These are phyloP conservation scores for Mesoligia furuncula DNA, from an alignment of 2,888 invertebrate genomes.

Conservation along the genomic window DNA sequence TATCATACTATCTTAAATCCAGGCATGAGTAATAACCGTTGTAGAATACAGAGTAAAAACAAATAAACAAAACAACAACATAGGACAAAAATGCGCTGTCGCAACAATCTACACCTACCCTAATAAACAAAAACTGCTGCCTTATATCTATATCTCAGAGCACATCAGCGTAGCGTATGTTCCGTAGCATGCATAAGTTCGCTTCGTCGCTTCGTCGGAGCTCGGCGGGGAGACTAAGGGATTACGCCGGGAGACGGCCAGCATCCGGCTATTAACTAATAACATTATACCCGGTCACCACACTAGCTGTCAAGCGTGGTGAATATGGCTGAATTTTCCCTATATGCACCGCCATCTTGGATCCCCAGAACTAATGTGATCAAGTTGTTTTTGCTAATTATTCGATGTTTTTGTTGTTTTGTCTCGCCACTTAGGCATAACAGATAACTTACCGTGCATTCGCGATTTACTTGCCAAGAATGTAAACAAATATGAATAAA, in stretches of 20 bases:
- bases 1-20: not conserved
- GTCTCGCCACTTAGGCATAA: not conserved
- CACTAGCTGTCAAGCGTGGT: slow-evolving; percentile 49
- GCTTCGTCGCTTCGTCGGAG: slow-evolving; percentile 39
- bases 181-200: slow-evolving; percentile 43
- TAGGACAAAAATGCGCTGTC: slow-evolving; percentile 9
- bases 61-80: not conserved
- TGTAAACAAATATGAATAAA: no score
- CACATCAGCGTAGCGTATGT: slow-evolving; percentile 21
- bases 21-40: not conserved
- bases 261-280: slow-evolving; percentile 59
- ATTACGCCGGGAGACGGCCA: slow-evolving; percentile 45
- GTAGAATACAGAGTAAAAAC: not conserved
- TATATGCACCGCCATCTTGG: slow-evolving; percentile 45
- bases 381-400: slow-evolving; percentile 5
- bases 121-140: slow-evolving; percentile 37
- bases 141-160: slow-evolving; percentile 15
- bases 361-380: slow-evolving; percentile 26
- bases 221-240: slow-evolving; percentile 31
- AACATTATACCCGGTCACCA: slow-evolving; percentile 60
- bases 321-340: slow-evolving; percentile 48
- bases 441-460: not conserved
- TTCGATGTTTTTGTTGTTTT: not conserved
- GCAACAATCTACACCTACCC: slow-evolving; percentile 5
- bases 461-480: no score